Evolutionary conservation across 2,113 vertebrate species (phyloP), one percentile per base, ranked within the genome.

Genomic region (Mesocricetus auratus): DNA sequence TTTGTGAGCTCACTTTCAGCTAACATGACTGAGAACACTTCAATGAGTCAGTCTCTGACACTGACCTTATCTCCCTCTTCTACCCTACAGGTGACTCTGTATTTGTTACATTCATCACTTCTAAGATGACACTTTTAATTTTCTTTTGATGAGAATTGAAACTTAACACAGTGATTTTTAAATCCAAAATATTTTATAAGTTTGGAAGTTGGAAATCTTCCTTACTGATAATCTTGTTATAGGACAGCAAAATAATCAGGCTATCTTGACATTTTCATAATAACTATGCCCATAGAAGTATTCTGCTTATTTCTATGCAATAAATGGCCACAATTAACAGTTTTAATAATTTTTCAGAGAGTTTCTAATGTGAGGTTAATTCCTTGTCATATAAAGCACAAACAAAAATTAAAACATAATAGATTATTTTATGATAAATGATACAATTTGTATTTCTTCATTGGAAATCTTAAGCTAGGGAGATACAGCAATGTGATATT

Each of bases 1-100:
- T 74, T 95, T 93, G 62, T 87, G 53, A 89, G 75, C 90, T 96
- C 89, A 42, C n/a, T 86, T 96, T 26, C 26, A 86, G 24, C 58
- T 15, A 86, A 69, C 0, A 36, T 93, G 58, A 83, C 26, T 96
- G 31, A 53, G 64, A 96, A 91, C 2, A 95, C 82, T 89, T 3
- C 39, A 82, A 82, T 50, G 2, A 89, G 53, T 93, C 87, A 97
- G 15, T 33, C 47, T 97, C 60, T 77, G 75, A 50, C 75, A 22
- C 4, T 89, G 79, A 96, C 33, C 21, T 29, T 92, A 92, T 86
- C 71, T 53, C 53, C 22, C 6, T 96, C 50, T 26, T 97, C 42
- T n/a, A 66, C 39, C 21, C 53, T 73, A 56, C 22, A 93, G 53
- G 64, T 86, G 24, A 16, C 0, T 66, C 68, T 92, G n/a, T 50